Conservation (phyloP, 2,113 vertebrate genomes). For the Gadus macrocephalus region DNA sequence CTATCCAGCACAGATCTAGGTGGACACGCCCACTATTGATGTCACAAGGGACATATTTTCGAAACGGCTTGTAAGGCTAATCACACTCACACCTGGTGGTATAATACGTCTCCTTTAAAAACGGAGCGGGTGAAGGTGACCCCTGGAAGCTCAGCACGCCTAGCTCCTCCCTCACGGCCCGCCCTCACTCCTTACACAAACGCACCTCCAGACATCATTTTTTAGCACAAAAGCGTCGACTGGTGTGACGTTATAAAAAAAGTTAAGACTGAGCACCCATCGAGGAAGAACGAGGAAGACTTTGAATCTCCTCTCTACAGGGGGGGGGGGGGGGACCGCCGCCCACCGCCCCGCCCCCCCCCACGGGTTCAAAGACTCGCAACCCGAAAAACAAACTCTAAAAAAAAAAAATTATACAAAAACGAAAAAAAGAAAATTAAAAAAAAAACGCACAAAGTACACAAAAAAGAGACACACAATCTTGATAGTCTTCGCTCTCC, state of each 20-base stretch:
- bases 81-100: no score
- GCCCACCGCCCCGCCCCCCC: conserved; percentile 60
- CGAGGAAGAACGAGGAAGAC: conserved; percentile 75
- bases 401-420: neutral
- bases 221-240: no score
- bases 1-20: no score
- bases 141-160: neutral
- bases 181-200: no score
- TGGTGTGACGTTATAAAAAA: conserved; percentile 19
- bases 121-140: neutral
- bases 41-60: no score
- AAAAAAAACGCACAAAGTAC: neutral
- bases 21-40: no score
- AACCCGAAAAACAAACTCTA: conserved; percentile 49
- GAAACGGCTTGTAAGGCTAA: no score
- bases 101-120: no score
- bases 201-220: no score
- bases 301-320: conserved; percentile 47
- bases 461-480: no score
- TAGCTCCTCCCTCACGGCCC: no score
- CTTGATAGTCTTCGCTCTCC: no score
- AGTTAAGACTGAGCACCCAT: conserved; percentile 36
- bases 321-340: conserved; percentile 20
- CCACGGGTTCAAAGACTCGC: conserved; percentile 80
- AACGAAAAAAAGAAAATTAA: conserved; percentile 21